Conservation (phyloP, 2,113 vertebrate species). For the Turdus rufiventris region DNA sequence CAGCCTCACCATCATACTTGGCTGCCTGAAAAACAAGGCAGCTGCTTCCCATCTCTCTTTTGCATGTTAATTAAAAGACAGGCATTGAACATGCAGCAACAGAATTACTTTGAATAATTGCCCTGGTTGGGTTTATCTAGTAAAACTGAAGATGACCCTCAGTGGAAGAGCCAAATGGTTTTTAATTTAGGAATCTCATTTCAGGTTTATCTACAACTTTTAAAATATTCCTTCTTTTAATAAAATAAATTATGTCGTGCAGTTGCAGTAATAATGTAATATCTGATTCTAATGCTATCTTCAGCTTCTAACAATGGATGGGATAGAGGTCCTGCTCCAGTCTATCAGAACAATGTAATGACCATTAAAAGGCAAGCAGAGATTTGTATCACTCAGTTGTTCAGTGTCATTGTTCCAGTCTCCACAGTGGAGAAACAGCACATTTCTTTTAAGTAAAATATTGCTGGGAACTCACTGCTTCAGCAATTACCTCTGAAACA, state of each 20-base stretch:
- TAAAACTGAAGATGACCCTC: neutral
- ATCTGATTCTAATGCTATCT: neutral
- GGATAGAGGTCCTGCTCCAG: neutral
- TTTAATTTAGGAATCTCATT: neutral
- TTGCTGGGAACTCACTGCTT: slow-evolving; percentile 77
- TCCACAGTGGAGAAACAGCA: slow-evolving; percentile 13
- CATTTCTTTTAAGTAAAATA: slow-evolving; percentile 72
- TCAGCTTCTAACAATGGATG: neutral
- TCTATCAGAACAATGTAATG: slow-evolving; percentile 1
- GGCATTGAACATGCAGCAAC: neutral
- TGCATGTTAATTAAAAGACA: neutral
- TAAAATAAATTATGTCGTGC: neutral
- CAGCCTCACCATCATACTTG: neutral
- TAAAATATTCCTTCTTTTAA: neutral
- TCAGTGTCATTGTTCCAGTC: neutral
- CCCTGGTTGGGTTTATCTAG: neutral
- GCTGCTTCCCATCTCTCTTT: neutral
- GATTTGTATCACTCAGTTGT: slow-evolving; percentile 4
- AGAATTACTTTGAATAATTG: neutral
- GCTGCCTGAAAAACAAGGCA: neutral
- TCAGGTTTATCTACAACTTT: neutral
- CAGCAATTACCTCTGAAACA: slow-evolving; percentile 79
- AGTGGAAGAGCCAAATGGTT: neutral
- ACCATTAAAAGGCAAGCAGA: slow-evolving; percentile 30
- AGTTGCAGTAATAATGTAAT: neutral